Conservation (phyloP, 1,140 invertebrate species). For the Drosophila elegans region DNA sequence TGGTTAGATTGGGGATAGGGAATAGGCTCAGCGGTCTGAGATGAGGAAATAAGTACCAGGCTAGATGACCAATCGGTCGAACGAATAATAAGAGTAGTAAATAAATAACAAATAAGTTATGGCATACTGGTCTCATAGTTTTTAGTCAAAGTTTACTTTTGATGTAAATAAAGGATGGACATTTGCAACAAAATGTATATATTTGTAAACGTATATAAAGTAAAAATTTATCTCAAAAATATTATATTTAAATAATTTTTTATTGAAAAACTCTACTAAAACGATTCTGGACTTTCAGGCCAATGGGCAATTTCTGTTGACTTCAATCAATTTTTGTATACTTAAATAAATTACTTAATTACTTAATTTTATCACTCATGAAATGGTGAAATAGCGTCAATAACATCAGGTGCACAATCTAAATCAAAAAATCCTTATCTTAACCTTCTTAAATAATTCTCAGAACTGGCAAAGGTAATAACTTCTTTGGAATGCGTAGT, state of each 20-base stretch:
- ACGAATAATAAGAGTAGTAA: not conserved
- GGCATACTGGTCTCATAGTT: too few species aligned
- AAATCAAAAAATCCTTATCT: slow-evolving; percentile 3
- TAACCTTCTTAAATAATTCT: not conserved
- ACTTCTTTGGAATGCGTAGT: too few species aligned
- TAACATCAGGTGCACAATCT: not conserved
- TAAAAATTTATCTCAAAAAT: too few species aligned
- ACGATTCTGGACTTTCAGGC: too few species aligned
- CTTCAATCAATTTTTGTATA: not conserved
- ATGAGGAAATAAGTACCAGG: not conserved
- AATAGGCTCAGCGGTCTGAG: not conserved
- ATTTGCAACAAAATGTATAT: too few species aligned
- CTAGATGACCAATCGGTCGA: not conserved
- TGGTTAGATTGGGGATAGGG: not conserved
- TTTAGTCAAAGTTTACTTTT: too few species aligned
- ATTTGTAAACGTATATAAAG: too few species aligned
- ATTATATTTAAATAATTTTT: too few species aligned
- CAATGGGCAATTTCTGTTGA: not conserved
- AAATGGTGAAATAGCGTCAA: not conserved
- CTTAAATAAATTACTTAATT: too few species aligned
- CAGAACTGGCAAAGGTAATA: not conserved
- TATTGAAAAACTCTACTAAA: too few species aligned
- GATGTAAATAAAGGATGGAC: too few species aligned
- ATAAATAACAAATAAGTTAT: not conserved
- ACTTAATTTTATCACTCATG: not conserved